Percentiles rank a stretch among this genome's conserved stretches.
phyloP scores from a whole-genome alignment of 1,140 invertebrate species.

The Hycleus phaleratus region DNA sequence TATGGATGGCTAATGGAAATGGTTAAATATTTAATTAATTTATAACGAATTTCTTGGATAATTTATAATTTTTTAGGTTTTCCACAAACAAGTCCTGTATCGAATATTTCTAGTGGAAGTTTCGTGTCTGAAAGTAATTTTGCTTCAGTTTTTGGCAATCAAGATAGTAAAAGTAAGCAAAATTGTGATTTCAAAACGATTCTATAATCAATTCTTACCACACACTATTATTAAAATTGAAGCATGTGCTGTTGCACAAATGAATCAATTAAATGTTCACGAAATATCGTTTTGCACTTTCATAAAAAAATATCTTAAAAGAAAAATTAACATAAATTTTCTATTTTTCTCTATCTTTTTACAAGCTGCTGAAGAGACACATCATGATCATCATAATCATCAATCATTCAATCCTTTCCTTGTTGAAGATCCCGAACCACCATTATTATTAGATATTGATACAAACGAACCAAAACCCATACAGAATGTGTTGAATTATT shows the following conservation, averaged over 20 bases:
- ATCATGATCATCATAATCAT: neutral
- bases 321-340: neutral
- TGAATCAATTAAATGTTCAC: constrained; percentile 6
- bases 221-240: constrained; percentile 11
- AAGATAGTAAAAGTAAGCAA: constrained; percentile 63
- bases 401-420: constrained; percentile 49
- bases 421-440: constrained; percentile 43
- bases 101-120: constrained; percentile 48
- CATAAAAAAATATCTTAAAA: neutral
- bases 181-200: neutral
- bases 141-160: constrained; percentile 73
- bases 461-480: constrained; percentile 27
- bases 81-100: constrained; percentile 26
- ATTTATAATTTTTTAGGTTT: too few species aligned
- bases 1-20: constrained; percentile 65
- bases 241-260: constrained; percentile 23
- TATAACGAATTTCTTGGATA: too few species aligned
- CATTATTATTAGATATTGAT: constrained; percentile 33
- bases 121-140: constrained; percentile 83
- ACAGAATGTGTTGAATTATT: constrained; percentile 34
- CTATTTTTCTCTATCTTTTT: constrained; percentile 35
- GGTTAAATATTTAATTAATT: constrained; percentile 35
- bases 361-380: constrained; percentile 53
- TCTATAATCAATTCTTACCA: neutral
- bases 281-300: constrained; percentile 6